Base-by-base conservation (phyloP, 2,113 vertebrate genomes). In the Drymodes brunneopygia region DNA sequence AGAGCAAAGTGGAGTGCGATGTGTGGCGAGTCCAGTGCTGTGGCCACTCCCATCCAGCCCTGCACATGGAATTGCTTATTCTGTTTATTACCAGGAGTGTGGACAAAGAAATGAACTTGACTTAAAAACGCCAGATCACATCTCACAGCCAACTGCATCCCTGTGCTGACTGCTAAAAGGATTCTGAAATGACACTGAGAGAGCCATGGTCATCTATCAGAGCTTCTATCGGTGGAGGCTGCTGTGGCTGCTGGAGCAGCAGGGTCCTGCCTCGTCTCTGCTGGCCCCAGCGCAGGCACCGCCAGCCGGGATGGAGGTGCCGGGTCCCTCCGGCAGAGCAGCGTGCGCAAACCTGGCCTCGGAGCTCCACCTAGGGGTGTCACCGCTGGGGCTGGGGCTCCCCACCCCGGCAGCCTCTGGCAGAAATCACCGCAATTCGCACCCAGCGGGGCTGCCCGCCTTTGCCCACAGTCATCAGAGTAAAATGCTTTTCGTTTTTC, bases 351-450 rank as follows among this genome's bases (percentile, higher is more conserved):
- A 86, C 64, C 81, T 75, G 94, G 97, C 97, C 97, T 98, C 97
- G 88, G 92, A 98, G 98, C 88, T 87, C 98, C 98, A 98, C 93
- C 98, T 98, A 98, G 97, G 89, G 98, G 97, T 25, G 58, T 36
- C 53, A 40, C 11, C 42, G 11, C 25, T 3, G 15, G 25, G 45
- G 25, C 31, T 7, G 12, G 40, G 61, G 11, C 50, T 38, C 10
- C 36, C 24, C 50, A 16, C 3, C 18, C 21, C 1, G n/a, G 11
- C 53, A 58, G 53, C 10, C 5, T 21, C 14, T 1, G 56, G 61
- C 54, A 90, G 18, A 45, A 70, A 19, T 33, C 13, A 42, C 11
- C 7, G 47, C 12, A 18, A 40, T 42, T 27, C 77, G 51, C 44
- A 33, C 42, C 36, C 56, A 73, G 36, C 24, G 10, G 28, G 2